phyloP scores from a whole-genome alignment of 1,140 invertebrate species.

The Proctacanthus coquilletti region DNA sequence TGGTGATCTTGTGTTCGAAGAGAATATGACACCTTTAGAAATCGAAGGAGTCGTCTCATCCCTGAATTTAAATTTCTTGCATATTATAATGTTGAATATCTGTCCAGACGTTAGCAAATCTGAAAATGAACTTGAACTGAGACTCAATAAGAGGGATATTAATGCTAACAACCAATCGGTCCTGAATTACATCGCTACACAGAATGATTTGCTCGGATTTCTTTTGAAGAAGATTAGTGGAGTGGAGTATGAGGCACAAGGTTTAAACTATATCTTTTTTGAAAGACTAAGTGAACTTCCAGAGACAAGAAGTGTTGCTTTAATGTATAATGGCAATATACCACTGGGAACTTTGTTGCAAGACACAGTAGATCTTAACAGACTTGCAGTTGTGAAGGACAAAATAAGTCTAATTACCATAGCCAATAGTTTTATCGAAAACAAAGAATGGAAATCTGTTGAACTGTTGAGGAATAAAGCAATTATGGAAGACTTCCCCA shows the following conservation, averaged over 20 bases:
- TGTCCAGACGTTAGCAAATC: conserved; percentile 32
- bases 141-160: conserved; percentile 14
- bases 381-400: too few relatives aligned
- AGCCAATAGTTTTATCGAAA: too few relatives aligned
- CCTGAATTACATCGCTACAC: conserved; percentile 36
- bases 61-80: conserved; percentile 40
- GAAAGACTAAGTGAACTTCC: conserved; percentile 31
- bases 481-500: neutral
- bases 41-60: conserved; percentile 37
- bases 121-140: conserved; percentile 11
- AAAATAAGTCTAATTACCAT: too few relatives aligned
- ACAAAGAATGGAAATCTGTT: too few relatives aligned
- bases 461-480: neutral
- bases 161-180: conserved; percentile 27
- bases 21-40: conserved; percentile 34
- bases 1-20: conserved; percentile 39
- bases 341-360: too few relatives aligned
- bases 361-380: too few relatives aligned
- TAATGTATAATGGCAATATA: conserved; percentile 34
- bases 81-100: conserved; percentile 38
- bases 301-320: conserved; percentile 27
- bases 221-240: conserved; percentile 34
- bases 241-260: conserved; percentile 15
- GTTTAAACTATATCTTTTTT: conserved; percentile 10
- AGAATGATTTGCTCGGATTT: conserved; percentile 40